These are phyloP conservation scores for Cichladusa arquata DNA, from an alignment of 2,113 vertebrate genomes.

Conservation along the genomic window DNA sequence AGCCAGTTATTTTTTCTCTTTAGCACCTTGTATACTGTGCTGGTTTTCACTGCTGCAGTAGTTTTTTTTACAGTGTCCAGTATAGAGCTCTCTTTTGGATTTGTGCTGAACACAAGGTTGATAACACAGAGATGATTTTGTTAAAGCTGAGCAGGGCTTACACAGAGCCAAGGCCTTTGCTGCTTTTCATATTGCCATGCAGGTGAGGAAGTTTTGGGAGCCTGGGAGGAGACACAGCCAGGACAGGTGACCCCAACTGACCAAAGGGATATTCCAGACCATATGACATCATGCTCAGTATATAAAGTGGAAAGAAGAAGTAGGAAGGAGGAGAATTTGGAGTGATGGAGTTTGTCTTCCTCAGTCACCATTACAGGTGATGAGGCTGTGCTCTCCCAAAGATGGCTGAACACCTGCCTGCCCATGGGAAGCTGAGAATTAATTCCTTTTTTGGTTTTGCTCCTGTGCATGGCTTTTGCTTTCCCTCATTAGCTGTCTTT, in stretches of 20 bases:
- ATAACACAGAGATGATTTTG: background rate
- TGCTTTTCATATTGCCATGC: background rate
- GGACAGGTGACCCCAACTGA: background rate
- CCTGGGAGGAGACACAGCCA: background rate
- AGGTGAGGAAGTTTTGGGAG: background rate
- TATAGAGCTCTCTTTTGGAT: background rate
- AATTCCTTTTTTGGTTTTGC: background rate
- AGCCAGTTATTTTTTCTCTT: background rate
- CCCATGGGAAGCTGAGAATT: background rate
- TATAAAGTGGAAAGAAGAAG: too few species aligned
- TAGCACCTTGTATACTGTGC: background rate
- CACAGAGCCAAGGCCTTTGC: background rate
- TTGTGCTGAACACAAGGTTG: background rate
- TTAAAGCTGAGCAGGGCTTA: background rate
- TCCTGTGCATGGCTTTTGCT: background rate
- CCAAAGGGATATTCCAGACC: background rate
- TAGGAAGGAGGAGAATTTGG: background rate
- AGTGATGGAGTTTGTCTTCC: background rate
- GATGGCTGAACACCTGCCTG: background rate
- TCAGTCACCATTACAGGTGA: accelerated
- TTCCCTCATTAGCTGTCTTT: background rate
- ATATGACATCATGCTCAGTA: background rate
- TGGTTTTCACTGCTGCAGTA: background rate
- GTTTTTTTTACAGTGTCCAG: background rate
- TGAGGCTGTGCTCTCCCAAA: background rate